Base-by-base conservation (phyloP, 2,797 vertebrate genomes). In the Uromys caudimaculatus region DNA sequence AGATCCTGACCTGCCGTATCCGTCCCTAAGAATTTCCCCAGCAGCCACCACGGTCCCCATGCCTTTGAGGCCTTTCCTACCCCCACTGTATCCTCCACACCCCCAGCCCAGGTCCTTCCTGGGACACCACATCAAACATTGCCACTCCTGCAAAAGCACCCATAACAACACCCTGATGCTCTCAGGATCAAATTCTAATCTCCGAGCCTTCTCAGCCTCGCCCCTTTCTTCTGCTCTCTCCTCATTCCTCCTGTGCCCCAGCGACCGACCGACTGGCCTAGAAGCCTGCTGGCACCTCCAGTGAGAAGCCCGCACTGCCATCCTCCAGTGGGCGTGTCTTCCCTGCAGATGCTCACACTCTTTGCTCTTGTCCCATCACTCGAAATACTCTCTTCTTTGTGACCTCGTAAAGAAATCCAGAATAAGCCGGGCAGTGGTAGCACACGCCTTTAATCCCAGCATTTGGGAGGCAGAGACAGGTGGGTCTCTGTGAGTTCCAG, bases 331-430 rank as follows among this genome's bases (percentile, higher is more conserved):
- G 56, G 16, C 3, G 2, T 52, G 21, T 76, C 69, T 73, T 17
- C 47, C 35, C 3, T 13, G 38, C 2, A 8, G 32, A 29, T 41
- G 64, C 73, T 92, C 71, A 4, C 11, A 12, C 35, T 76, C 54
- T 75, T 82, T 35, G 44, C 60, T 91, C 41, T 73, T 86, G 29
- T 35, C 62, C 47, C 23, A 6, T 79, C 29, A 5, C n/a, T 58
- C 6, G 17, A 87, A 85, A 94, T 32, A 24, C n/a, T 93, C 91
- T 35, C 35, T 90, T 88, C 56, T 71, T 32, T 71, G 52, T 11
- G 75, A 76, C 24, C 2, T 85, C 38, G 75, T 79, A 10, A 94
- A 73, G 56, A 50, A 79, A 52, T 23, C 23, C 35, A 14, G 47
- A 62, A 71, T 3, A 64, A 29, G 27, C 10, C 29, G 24, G 73